phyloP scores from a whole-genome alignment of 2,888 invertebrate genomes.

The Leptinotarsa peninsularis region DNA sequence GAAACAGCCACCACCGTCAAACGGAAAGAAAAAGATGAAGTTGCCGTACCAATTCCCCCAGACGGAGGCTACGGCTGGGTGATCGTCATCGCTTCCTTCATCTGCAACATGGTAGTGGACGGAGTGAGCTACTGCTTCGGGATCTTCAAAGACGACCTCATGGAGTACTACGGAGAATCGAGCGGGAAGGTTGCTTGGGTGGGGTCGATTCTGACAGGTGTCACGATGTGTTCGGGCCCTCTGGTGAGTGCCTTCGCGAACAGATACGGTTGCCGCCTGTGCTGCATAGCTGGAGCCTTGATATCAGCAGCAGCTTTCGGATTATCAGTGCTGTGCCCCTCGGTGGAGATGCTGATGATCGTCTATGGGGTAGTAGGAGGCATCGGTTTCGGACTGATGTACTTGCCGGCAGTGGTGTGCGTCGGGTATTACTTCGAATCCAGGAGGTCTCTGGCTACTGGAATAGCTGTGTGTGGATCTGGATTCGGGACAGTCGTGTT shows the following conservation, averaged over 20 bases:
- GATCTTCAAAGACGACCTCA: slow-evolving; percentile 86
- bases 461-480: slow-evolving; percentile 94
- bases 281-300: slow-evolving; percentile 91
- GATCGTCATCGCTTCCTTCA: slow-evolving; percentile 94
- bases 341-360: slow-evolving; percentile 89
- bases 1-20: background rate
- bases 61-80: slow-evolving; percentile 95
- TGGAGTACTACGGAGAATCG: slow-evolving; percentile 83
- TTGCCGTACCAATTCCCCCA: slow-evolving; percentile 85
- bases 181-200: slow-evolving; percentile 94
- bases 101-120: slow-evolving; percentile 98
- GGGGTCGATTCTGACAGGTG: slow-evolving; percentile 93
- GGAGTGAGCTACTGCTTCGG: slow-evolving; percentile 98
- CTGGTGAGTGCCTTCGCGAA: slow-evolving; percentile 95
- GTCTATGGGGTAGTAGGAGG: slow-evolving; percentile 80
- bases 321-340: slow-evolving; percentile 85
- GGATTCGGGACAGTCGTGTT: slow-evolving; percentile 96
- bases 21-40: slow-evolving; percentile 72
- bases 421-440: slow-evolving; percentile 98
- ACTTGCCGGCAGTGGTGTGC: slow-evolving; percentile 93
- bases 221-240: slow-evolving; percentile 94
- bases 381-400: slow-evolving; percentile 66
- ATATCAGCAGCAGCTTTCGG: slow-evolving; percentile 88
- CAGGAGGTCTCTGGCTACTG: slow-evolving; percentile 92
- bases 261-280: slow-evolving; percentile 93